Conservation (phyloP, 1,140 invertebrate genomes). For the Papilio xuthus region DNA sequence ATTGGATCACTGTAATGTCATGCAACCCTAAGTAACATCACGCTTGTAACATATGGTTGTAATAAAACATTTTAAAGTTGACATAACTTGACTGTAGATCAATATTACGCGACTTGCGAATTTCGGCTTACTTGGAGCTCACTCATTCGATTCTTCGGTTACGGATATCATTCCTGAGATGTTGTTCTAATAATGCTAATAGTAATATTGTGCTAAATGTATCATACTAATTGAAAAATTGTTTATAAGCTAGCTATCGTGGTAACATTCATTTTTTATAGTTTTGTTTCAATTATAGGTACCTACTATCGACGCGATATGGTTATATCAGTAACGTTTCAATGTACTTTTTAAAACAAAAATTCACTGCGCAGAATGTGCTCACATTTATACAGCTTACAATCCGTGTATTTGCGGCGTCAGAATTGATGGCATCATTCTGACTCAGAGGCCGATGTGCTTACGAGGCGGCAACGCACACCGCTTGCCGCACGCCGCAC, state of each 20-base stretch:
- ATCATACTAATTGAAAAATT: too few species aligned
- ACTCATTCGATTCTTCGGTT: background rate
- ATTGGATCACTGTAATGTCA: conserved; percentile 20
- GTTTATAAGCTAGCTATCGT: too few species aligned
- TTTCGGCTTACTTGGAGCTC: too few species aligned
- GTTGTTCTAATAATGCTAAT: background rate
- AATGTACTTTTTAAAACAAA: background rate
- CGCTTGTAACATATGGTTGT: too few species aligned
- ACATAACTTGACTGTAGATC: too few species aligned
- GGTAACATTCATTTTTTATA: background rate
- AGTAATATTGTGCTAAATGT: background rate
- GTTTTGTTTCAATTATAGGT: background rate
- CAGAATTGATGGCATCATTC: conserved; percentile 60
- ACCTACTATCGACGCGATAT: background rate
- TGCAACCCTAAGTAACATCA: too few species aligned
- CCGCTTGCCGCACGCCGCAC: conserved; percentile 36
- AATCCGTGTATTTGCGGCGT: conserved; percentile 43
- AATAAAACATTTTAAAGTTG: background rate
- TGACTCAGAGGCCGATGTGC: conserved; percentile 60
- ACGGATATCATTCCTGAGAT: background rate
- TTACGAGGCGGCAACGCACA: conserved; percentile 34
- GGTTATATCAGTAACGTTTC: background rate
- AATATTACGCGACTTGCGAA: too few species aligned
- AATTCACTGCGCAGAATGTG: conserved; percentile 10
- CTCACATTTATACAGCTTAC: conserved; percentile 29